These are phyloP conservation scores for Propithecus deckenii DNA, from an alignment of 2,797 vertebrate species.

Conservation along the genomic window DNA sequence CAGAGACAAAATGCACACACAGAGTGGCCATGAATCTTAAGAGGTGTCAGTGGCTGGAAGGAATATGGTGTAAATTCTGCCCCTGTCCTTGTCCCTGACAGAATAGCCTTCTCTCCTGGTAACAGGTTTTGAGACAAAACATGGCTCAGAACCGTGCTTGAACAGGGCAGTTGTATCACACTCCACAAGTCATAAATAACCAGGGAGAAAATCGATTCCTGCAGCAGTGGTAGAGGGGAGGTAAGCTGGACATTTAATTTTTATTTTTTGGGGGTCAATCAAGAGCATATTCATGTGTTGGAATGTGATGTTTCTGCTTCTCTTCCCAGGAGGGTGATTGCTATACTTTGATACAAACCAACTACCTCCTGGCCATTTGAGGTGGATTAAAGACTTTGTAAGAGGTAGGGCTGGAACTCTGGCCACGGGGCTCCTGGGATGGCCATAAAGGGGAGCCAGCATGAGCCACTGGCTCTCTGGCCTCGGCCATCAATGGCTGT, in stretches of 20 bases:
- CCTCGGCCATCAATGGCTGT: not conserved
- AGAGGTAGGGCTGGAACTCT: not conserved
- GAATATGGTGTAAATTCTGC: not conserved
- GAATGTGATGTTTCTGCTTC: not conserved
- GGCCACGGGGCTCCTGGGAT: not conserved
- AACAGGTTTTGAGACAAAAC: slow-evolving; percentile 44
- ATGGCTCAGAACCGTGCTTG: not conserved
- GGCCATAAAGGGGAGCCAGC: not conserved
- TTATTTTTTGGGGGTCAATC: not conserved
- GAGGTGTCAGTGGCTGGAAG: not conserved
- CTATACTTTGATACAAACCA: not conserved
- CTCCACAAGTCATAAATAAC: slow-evolving; percentile 32
- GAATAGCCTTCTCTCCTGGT: not conserved
- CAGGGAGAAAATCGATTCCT: slow-evolving; percentile 25
- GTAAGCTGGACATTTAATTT: not conserved
- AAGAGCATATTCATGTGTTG: not conserved
- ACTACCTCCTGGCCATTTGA: not conserved
- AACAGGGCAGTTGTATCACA: not conserved
- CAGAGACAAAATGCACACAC: not conserved
- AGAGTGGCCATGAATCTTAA: not conserved
- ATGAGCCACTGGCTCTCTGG: not conserved
- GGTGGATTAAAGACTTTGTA: not conserved
- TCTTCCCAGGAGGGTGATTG: not conserved
- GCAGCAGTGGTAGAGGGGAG: not conserved
- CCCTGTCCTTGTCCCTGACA: not conserved